Conservation (phyloP, 2,113 vertebrate genomes). For the Stictonetta naevosa region DNA sequence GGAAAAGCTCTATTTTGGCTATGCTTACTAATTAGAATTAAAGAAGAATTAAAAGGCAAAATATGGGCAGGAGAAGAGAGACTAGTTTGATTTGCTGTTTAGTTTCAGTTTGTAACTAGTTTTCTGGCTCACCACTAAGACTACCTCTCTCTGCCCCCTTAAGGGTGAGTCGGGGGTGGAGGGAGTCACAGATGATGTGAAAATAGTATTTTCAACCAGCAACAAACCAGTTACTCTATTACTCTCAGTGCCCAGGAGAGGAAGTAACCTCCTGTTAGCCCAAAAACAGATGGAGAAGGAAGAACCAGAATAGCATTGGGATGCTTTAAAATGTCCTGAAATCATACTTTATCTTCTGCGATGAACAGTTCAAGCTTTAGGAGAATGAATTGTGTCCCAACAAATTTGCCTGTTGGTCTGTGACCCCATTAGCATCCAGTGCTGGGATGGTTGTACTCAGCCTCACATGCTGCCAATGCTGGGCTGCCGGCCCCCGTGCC, state of each 20-base stretch:
- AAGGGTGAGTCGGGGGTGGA: not conserved
- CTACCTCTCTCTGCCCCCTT: not conserved
- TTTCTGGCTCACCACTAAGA: constrained; percentile 1
- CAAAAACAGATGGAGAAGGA: not conserved
- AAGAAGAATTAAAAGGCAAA: constrained; percentile 4
- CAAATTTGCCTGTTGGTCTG: not conserved
- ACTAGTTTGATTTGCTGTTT: constrained; percentile 15
- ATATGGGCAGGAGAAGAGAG: not conserved
- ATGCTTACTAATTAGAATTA: not conserved
- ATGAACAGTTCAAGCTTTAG: not conserved
- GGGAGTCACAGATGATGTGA: not conserved
- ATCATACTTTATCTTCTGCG: not conserved
- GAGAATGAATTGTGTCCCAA: not conserved
- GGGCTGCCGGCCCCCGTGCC: not conserved
- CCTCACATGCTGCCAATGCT: rapidly evolving
- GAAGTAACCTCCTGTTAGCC: not conserved
- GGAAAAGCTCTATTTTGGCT: constrained; percentile 21
- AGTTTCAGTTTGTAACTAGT: not conserved
- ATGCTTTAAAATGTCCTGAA: not conserved
- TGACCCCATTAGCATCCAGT: not conserved
- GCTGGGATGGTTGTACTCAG: not conserved
- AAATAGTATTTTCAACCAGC: not conserved
- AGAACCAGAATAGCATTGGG: not conserved
- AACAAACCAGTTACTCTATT: not conserved
- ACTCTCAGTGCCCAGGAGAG: not conserved